Evolutionary conservation across 2,113 vertebrate genomes (phyloP), one percentile per base, ranked within the genome.

Genomic region (Clupea harengus): DNA sequence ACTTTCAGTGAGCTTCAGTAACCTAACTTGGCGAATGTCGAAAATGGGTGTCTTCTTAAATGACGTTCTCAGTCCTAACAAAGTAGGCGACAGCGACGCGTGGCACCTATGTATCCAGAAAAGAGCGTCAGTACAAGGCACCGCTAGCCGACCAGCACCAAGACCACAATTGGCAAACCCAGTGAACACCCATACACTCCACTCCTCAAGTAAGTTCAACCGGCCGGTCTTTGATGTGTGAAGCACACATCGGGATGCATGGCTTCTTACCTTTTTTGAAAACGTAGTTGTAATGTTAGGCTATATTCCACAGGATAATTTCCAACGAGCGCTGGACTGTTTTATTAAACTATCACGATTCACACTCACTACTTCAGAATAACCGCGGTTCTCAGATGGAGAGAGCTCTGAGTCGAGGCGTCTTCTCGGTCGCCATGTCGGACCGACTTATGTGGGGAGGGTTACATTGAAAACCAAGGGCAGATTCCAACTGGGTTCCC

Each of bases 351-450:
- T 18, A n/a, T 22, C 75, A 20, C 22, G 44, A 10, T 9, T 32
- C 17, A 28, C 7, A 47, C 6, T 47, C 44, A 54, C 44, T 20
- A 45, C 0, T 5, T 64, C 18, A 3, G 44, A 81, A n/a, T 67
- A 22, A 45, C 10, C 2, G 0, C 3, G 39, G 15, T 50, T 81
- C 81, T 67, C 25, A 54, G 78, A 20, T 83, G 45, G 45, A 64
- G 28, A 78, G 72, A 82, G 52, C 75, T 52, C 86, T 25, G 82
- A 20, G 25, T 11, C 9, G 52, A 28, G 9, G 82, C 78, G 82
- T 81, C 86, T 49, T 87, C 75, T 54, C 86, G 78, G 86, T 83
- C 86, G 86, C 86, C 86, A 87, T 87, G 83, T 84, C 86, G 81
- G 54, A 57, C 20, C 75, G 83, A 84, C 83, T 84, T 83, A 87